Percentiles rank a stretch among this genome's conserved stretches.
Evolutionary conservation across 2,113 vertebrate genomes (phyloP).

Genomic region (Microtus richardsoni): DNA sequence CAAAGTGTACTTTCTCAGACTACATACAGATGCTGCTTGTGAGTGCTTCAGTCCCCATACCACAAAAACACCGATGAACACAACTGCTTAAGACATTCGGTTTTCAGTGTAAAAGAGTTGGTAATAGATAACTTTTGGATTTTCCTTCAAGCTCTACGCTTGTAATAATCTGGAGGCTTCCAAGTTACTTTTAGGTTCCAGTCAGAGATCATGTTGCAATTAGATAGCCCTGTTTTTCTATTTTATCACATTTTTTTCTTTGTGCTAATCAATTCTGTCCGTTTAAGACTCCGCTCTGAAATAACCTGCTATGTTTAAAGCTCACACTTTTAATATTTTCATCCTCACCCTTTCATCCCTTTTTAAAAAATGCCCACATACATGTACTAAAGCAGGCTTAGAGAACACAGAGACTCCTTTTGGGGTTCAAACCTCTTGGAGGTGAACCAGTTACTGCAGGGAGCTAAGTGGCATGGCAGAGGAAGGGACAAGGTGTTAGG

Average conservation of each 20-base stretch:
- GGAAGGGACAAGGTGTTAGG: neutral
- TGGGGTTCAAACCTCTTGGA: neutral
- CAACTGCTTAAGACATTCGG: neutral
- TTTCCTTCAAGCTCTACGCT: neutral
- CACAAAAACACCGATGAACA: neutral
- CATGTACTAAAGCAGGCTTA: neutral
- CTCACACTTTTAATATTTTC: neutral
- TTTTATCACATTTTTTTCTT: neutral
- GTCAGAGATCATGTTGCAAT: neutral
- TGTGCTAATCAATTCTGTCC: neutral
- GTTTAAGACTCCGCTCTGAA: neutral
- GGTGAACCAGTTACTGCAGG: neutral
- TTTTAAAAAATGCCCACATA: neutral
- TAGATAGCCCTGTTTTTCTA: neutral
- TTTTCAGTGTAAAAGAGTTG: neutral
- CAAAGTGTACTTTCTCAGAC: neutral
- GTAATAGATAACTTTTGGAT: neutral
- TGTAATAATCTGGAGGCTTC: conserved; percentile 13
- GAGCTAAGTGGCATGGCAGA: neutral
- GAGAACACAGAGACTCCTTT: neutral
- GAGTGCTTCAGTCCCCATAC: neutral
- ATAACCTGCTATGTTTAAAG: neutral
- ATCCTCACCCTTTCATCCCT: neutral
- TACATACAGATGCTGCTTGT: neutral
- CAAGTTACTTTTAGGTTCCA: neutral